Evolutionary conservation across 2,113 vertebrate species (phyloP).

Genomic region (Otis tarda): DNA sequence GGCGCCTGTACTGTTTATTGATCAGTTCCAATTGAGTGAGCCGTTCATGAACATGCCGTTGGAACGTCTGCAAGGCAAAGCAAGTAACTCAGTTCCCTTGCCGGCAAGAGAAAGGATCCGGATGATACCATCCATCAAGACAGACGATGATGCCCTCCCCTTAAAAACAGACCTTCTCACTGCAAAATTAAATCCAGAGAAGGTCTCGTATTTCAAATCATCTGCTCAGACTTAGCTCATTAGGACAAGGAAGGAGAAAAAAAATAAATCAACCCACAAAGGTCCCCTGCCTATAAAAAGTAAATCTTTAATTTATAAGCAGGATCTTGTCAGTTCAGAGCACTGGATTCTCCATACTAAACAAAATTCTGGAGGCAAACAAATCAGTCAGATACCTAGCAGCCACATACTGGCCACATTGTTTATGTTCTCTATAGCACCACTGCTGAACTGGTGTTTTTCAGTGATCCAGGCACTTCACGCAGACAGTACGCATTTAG

Average conservation of each 20-base stretch:
- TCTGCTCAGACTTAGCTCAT: not conserved
- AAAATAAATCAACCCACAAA: not conserved
- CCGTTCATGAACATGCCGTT: conserved; percentile 92
- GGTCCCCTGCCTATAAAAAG: not conserved
- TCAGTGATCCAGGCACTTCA: not conserved
- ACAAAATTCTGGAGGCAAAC: not conserved
- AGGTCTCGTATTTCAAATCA: not conserved
- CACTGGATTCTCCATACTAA: not conserved
- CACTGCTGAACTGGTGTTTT: not conserved
- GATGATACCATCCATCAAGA: not conserved
- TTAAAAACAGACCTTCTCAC: too few relatives aligned
- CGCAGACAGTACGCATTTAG: not conserved
- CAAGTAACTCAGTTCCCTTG: not conserved
- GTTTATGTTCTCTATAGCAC: not conserved
- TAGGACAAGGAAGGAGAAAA: not conserved
- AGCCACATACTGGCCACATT: too few relatives aligned
- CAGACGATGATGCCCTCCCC: not conserved
- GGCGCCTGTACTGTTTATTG: conserved; percentile 94
- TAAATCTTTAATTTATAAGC: not conserved
- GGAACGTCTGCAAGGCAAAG: conserved; percentile 82
- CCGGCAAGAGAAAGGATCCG: rapidly evolving
- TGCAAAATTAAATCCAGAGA: too few relatives aligned
- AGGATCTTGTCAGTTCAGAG: not conserved
- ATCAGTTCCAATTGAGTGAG: conserved; percentile 95
- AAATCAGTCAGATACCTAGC: not conserved